A percentile compares a stretch with the other conserved stretches of the same genome.
Evolutionary conservation across 1,140 invertebrate genomes (phyloP).

Genomic region (Coenobita brevimanus): DNA sequence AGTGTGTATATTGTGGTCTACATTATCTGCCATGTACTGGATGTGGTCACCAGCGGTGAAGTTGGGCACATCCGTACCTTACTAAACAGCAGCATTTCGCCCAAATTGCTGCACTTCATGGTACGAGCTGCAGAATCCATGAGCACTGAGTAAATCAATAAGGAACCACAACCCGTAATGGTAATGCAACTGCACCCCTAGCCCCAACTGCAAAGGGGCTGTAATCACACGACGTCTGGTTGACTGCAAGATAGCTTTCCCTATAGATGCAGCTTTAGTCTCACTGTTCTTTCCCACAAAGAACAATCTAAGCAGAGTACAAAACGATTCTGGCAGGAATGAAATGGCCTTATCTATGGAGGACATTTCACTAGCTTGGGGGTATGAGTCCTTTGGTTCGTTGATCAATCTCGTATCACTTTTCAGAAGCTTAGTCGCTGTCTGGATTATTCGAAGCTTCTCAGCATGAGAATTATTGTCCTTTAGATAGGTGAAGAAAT

Average conservation of each 20-base stretch:
- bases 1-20: not conserved
- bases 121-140: not conserved
- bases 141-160: not conserved
- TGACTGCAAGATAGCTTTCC: not conserved
- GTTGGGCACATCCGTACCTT: not conserved
- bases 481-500: not conserved
- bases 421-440: too few species aligned
- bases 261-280: not conserved
- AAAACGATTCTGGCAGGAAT: too few species aligned
- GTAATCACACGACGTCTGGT: not conserved
- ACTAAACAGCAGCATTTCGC: not conserved
- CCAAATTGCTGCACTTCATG: conserved; percentile 14
- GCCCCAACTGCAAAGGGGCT: not conserved
- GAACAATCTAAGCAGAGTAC: not conserved
- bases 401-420: too few species aligned
- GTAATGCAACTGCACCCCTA: not conserved
- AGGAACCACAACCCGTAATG: conserved; percentile 7
- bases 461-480: too few species aligned
- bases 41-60: not conserved
- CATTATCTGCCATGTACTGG: not conserved
- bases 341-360: too few species aligned
- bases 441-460: too few species aligned
- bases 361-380: too few species aligned
- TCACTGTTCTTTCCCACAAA: not conserved
- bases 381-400: too few species aligned